A percentile compares a stretch with the other conserved stretches of the same genome.
phyloP scores from a whole-genome alignment of 2,888 invertebrate genomes.

The Cosmia trapezina region DNA sequence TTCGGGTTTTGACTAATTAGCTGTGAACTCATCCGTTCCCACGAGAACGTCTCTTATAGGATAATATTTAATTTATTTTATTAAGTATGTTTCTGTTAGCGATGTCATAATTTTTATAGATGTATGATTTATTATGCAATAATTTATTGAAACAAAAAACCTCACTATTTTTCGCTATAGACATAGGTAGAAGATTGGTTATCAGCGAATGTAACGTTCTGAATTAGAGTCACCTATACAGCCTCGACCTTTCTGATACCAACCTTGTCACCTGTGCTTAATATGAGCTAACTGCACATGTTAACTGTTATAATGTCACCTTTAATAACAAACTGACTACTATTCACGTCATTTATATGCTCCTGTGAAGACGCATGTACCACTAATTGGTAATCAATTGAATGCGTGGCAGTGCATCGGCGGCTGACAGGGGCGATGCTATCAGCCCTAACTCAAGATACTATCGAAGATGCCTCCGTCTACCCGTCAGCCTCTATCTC shows the following conservation, averaged over 20 bases:
- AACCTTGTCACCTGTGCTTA: neutral
- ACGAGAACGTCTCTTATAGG: slow-evolving; percentile 55
- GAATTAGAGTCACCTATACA: neutral
- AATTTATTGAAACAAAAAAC: slow-evolving; percentile 45
- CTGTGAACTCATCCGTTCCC: slow-evolving; percentile 61
- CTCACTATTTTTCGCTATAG: neutral
- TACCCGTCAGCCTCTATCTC: slow-evolving; percentile 73
- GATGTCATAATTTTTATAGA: slow-evolving; percentile 57
- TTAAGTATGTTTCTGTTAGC: slow-evolving; percentile 52
- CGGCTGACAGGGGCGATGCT: slow-evolving; percentile 72
- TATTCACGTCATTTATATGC: slow-evolving; percentile 58
- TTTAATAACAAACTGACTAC: slow-evolving; percentile 34
- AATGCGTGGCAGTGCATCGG: slow-evolving; percentile 76
- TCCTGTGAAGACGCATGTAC: slow-evolving; percentile 71
- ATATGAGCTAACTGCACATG: slow-evolving; percentile 12
- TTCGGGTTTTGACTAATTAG: slow-evolving; percentile 65
- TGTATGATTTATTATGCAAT: slow-evolving; percentile 56
- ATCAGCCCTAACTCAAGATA: slow-evolving; percentile 76
- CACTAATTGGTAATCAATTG: slow-evolving; percentile 81
- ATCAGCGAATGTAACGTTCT: neutral
- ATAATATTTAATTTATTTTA: slow-evolving; percentile 63
- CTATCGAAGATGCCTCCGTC: slow-evolving; percentile 74
- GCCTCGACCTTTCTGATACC: neutral
- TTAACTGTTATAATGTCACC: slow-evolving; percentile 23
- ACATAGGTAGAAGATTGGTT: neutral